Conservation (phyloP, 2,888 invertebrate species). For the Cabera pusaria region DNA sequence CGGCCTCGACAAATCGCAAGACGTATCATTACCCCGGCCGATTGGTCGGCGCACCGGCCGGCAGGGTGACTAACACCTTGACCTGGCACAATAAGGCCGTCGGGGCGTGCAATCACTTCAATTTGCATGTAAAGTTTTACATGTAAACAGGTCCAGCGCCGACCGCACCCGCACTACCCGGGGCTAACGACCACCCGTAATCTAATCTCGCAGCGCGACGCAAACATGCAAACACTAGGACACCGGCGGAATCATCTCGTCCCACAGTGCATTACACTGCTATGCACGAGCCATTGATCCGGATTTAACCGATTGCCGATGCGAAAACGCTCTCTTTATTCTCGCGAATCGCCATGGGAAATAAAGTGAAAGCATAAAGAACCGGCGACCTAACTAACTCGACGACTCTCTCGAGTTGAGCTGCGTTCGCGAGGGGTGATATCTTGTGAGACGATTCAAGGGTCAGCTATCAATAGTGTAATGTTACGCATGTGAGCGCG, state of each 20-base stretch:
- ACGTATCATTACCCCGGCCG: constrained; percentile 25
- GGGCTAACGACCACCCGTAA: constrained; percentile 72
- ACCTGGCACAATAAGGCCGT: constrained; percentile 32
- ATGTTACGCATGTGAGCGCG: constrained; percentile 1
- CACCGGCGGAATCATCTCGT: constrained; percentile 39
- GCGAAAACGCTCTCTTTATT: constrained; percentile 20
- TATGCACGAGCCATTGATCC: constrained; percentile 17
- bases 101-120: constrained; percentile 30
- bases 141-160: constrained; percentile 59
- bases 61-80: constrained; percentile 27
- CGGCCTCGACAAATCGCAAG: constrained; percentile 30
- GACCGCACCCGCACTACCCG: constrained; percentile 29
- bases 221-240: constrained; percentile 45
- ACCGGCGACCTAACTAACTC: constrained; percentile 16
- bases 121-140: constrained; percentile 43
- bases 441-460: constrained; percentile 17
- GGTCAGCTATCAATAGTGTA: constrained; percentile 11
- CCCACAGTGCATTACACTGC: constrained; percentile 28
- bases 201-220: constrained; percentile 61
- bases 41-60: constrained; percentile 17
- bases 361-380: constrained; percentile 23
- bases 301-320: constrained; percentile 17
- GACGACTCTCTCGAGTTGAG: constrained; percentile 16
- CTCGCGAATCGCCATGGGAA: constrained; percentile 22
- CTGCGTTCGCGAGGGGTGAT: constrained; percentile 17